Conservation (phyloP, 1,140 invertebrate species). For the Sinella curviseta region DNA sequence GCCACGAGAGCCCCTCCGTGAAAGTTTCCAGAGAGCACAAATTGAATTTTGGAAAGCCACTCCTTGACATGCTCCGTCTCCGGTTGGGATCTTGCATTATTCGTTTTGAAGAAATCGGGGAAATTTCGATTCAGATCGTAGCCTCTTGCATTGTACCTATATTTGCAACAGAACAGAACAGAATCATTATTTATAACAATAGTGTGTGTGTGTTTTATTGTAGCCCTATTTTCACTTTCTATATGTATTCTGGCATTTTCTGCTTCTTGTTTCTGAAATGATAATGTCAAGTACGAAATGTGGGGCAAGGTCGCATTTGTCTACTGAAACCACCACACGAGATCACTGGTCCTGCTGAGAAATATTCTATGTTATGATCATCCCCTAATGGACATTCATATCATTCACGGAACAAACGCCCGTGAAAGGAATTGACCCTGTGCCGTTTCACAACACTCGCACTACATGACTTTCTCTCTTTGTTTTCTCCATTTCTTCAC, state of each 20-base stretch:
- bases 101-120: slow-evolving; percentile 84
- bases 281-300: too few species aligned
- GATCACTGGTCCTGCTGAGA: too few species aligned
- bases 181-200: too few species aligned
- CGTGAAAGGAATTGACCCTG: too few species aligned
- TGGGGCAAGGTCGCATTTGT: too few species aligned
- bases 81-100: slow-evolving; percentile 79
- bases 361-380: too few species aligned
- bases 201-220: not conserved
- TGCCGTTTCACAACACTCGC: too few species aligned
- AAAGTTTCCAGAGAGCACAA: slow-evolving; percentile 84
- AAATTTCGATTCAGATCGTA: slow-evolving; percentile 90
- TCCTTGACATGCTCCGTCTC: slow-evolving; percentile 93
- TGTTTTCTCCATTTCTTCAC: not conserved
- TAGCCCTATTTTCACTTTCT: not conserved
- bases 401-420: too few species aligned
- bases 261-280: too few species aligned
- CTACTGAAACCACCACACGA: too few species aligned
- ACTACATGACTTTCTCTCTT: too few species aligned
- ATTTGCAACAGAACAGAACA: slow-evolving; percentile 50
- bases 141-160: slow-evolving; percentile 79
- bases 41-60: slow-evolving; percentile 88
- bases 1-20: slow-evolving; percentile 90
- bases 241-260: not conserved
- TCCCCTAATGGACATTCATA: too few species aligned